Base-by-base conservation (phyloP, 2,888 invertebrate genomes). In the Pollenia griseotomentosa region DNA sequence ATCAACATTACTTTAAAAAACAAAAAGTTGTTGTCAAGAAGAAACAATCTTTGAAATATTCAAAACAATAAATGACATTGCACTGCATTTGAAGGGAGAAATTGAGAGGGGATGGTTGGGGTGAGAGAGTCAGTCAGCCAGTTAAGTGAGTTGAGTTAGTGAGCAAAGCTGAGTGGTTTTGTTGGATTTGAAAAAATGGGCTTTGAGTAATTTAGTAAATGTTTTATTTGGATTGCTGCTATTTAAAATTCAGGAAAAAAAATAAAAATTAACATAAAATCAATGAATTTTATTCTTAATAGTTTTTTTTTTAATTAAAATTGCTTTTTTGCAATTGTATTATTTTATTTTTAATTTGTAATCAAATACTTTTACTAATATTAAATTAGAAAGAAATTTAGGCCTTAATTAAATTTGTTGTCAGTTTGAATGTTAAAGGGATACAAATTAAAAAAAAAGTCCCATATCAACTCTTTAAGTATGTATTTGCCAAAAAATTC, bases 61-160 rank as follows among this genome's bases (percentile, higher is more conserved):
- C 79, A 80, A 68, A 85, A 70, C 84, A 85, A 75, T 85, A 61
- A 85, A 74, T 85, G 84, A 85, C 84, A 84, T 84, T 80, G 84
- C 84, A 74, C 68, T 68, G 84, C 66, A 80, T 70, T 63, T 82
- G 51, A 74, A 70, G 61, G 61, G 12, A 42, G 61, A 46, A 70
- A 14, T 3, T 44, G 33, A 44, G 33, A 44, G 19, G 51, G 16
- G 11, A 23, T 42, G 46, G n/a, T 10, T 12, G 51, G 48, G 10
- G 23, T 2, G 46, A 68, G 33, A 48, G 68, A 70, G 46, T 42
- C 51, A 65, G 46, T 70, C 44, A 70, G 46, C 63, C 23, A 70
- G 23, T 14, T 51, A 57, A 68, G 63, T 68, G 48, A 57, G 40
- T 70, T 79, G 48, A 70, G 42, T 70, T 42, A 16, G 40, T 59